Evolutionary conservation across 2,888 invertebrate genomes (phyloP).

Genomic region (Imbricaverruca yamaguchii): DNA sequence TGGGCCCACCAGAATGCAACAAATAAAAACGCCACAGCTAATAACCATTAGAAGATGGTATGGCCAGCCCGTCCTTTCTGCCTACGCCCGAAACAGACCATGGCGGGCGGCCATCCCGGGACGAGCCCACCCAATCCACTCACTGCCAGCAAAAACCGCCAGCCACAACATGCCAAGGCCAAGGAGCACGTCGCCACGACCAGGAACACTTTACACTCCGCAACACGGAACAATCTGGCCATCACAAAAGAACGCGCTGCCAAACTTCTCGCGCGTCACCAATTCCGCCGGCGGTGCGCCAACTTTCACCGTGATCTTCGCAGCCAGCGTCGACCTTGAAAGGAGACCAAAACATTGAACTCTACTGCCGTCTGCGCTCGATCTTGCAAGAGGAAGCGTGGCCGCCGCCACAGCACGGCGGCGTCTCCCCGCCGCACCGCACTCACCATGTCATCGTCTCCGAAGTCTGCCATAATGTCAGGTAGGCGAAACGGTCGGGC

Average conservation of each 20-base stretch:
- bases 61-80: no score
- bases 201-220: neutral
- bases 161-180: neutral
- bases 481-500: neutral
- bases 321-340: neutral
- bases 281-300: neutral
- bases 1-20: no score
- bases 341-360: slow-evolving; percentile 8
- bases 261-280: neutral
- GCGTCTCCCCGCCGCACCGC: neutral
- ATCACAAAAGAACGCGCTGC: no score
- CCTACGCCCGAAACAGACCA: no score
- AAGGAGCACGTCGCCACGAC: neutral
- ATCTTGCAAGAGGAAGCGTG: neutral
- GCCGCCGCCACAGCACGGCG: neutral
- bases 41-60: no score
- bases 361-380: neutral
- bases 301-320: slow-evolving; percentile 4
- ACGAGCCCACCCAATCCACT: no score
- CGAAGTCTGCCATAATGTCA: neutral
- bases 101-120: no score
- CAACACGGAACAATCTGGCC: no score
- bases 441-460: neutral
- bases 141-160: no score
- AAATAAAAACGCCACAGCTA: no score